Percentiles rank a stretch among this genome's conserved stretches.
These are phyloP conservation scores for Micromys minutus DNA, from an alignment of 2,113 vertebrate species.

Conservation along the genomic window DNA sequence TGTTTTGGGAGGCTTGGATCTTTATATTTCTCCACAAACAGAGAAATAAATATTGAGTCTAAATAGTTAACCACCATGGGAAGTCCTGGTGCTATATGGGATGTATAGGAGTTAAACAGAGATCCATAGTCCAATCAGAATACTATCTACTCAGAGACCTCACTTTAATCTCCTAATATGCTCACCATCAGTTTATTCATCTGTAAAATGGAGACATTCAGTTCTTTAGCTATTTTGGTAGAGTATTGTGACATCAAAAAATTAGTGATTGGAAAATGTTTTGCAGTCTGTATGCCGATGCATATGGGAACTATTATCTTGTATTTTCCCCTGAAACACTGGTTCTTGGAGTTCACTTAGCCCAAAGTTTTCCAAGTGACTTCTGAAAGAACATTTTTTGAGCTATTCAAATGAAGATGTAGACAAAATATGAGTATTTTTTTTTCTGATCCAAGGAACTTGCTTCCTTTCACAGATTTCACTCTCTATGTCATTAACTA, in stretches of 20 bases:
- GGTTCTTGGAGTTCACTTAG: conserved; percentile 65
- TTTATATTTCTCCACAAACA: neutral
- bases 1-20: neutral
- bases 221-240: conserved; percentile 22
- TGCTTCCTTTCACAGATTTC: conserved; percentile 81
- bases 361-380: conserved; percentile 66
- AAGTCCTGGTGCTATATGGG: neutral
- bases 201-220: conserved; percentile 66
- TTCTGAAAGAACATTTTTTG: conserved; percentile 72
- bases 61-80: neutral
- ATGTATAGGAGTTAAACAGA: neutral
- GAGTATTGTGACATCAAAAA: conserved; percentile 50
- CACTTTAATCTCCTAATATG: conserved; percentile 53
- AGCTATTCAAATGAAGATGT: conserved; percentile 75
- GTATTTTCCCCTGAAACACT: conserved; percentile 63
- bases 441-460: conserved; percentile 78
- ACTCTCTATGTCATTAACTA: conserved; percentile 82
- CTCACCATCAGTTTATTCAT: conserved; percentile 59
- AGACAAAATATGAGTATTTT: conserved; percentile 78
- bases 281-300: conserved; percentile 59
- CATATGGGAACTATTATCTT: conserved; percentile 73
- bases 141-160: neutral
- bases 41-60: neutral
- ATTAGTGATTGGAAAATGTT: conserved; percentile 64
- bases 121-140: neutral